These are phyloP conservation scores for Pachymerium ferrugineum DNA, from an alignment of 2,888 invertebrate genomes.

Conservation along the genomic window DNA sequence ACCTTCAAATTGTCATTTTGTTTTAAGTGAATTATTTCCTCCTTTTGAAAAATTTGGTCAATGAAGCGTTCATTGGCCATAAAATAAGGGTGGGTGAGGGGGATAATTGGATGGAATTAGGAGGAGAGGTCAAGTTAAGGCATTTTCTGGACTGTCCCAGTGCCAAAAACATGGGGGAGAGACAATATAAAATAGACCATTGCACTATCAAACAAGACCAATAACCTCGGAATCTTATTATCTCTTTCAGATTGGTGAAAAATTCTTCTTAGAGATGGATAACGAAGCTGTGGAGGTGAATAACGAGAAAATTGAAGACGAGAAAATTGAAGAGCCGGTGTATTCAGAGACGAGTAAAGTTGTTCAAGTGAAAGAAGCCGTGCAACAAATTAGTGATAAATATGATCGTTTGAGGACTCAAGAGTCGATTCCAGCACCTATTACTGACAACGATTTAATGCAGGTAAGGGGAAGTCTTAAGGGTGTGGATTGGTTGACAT, in stretches of 20 bases:
- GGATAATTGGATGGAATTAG: not conserved
- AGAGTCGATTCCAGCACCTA: not conserved
- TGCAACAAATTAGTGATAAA: constrained; percentile 3
- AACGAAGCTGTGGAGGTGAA: no score
- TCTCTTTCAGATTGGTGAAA: not conserved
- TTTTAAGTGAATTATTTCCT: not conserved
- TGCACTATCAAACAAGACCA: not conserved
- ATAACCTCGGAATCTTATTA: not conserved
- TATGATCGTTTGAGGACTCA: not conserved
- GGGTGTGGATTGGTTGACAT: not conserved
- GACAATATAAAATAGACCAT: not conserved
- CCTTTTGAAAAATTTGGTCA: not conserved
- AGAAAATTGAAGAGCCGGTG: not conserved
- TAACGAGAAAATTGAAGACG: not conserved
- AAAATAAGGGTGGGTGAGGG: not conserved
- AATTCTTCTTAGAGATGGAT: no score
- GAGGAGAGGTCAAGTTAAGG: constrained; percentile 1
- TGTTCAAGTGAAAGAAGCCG: not conserved
- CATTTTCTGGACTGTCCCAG: not conserved
- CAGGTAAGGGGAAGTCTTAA: no score
- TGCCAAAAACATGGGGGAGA: constrained; percentile 5
- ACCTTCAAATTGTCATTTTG: no score
- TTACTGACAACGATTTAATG: constrained; percentile 3
- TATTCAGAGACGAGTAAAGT: not conserved
- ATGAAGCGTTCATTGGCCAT: constrained; percentile 7